Evolutionary conservation across 2,113 vertebrate species (phyloP).

Genomic region (Sporophila hypoxantha): DNA sequence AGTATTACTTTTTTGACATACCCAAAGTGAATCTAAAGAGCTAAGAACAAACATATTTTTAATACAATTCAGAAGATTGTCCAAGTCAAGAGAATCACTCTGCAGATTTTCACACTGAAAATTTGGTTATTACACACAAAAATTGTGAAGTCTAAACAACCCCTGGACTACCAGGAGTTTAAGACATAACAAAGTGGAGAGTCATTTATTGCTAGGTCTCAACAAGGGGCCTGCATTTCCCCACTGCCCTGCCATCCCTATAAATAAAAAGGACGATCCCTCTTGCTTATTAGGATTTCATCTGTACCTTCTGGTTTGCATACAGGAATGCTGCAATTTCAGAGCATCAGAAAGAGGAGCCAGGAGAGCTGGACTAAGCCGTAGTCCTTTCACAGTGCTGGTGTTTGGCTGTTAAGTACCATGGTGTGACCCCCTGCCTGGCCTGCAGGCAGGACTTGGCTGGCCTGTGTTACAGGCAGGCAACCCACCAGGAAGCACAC

Average conservation of each 20-base stretch:
- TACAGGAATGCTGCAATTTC: neutral
- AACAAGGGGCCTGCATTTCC: neutral
- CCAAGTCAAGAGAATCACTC: conserved; percentile 39
- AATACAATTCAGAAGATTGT: conserved; percentile 42
- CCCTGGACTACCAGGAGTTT: neutral
- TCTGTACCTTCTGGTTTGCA: neutral
- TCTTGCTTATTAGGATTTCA: neutral
- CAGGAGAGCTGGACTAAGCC: neutral
- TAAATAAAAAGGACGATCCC: rapidly evolving
- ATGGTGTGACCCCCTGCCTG: rapidly evolving
- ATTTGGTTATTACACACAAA: conserved; percentile 16
- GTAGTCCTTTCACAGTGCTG: neutral
- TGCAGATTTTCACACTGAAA: conserved; percentile 5
- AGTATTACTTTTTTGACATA: conserved; percentile 39
- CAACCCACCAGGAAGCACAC: neutral
- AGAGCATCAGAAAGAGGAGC: neutral
- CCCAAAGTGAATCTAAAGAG: conserved; percentile 36
- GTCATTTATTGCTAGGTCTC: conserved; percentile 40
- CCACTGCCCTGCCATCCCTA: neutral
- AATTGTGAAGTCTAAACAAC: neutral
- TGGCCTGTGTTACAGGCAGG: neutral
- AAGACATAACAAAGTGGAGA: conserved; percentile 1
- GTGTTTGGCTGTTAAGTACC: neutral
- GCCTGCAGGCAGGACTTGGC: neutral
- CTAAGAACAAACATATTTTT: conserved; percentile 35